Percentiles rank a stretch among this genome's conserved stretches.
Evolutionary conservation across 2,797 vertebrate species (phyloP).

Genomic region (Lateolabrax maculatus): DNA sequence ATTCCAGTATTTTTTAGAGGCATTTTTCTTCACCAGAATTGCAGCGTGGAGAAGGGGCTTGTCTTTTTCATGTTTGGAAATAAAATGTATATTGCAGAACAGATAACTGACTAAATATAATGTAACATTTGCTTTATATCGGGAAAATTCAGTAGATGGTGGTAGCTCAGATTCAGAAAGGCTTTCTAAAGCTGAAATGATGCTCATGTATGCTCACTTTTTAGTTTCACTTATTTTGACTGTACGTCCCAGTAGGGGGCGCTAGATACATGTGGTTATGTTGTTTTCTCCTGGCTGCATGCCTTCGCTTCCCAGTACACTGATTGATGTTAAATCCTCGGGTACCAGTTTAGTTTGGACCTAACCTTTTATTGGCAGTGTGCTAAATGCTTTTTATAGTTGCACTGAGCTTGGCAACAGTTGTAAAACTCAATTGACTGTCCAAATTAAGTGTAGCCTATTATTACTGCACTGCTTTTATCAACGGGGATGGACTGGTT

Average conservation of each 20-base stretch:
- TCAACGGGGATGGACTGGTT: conserved; percentile 4
- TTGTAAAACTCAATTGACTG: conserved; percentile 2
- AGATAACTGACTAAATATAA: not conserved
- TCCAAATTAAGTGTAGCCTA: not conserved
- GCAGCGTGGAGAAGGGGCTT: not conserved
- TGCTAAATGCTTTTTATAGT: conserved; percentile 24
- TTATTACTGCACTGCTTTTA: conserved; percentile 1
- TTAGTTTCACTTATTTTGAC: not conserved
- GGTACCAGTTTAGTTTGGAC: conserved; percentile 40
- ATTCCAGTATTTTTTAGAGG: not conserved
- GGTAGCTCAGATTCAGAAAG: not conserved
- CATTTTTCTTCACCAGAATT: not conserved
- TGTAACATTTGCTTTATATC: not conserved
- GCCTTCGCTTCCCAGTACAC: not conserved
- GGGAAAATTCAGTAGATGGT: not conserved
- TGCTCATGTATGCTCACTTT: not conserved
- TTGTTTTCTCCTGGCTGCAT: not conserved
- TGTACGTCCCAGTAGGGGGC: conserved; percentile 51
- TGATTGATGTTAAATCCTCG: conserved; percentile 29
- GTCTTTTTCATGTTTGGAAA: not conserved
- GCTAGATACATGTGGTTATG: not conserved
- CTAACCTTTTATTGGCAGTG: conserved; percentile 25
- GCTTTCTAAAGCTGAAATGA: not conserved
- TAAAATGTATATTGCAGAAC: not conserved
- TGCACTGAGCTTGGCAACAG: conserved; percentile 16